Evolutionary conservation across 2,888 invertebrate species (phyloP), one percentile per base, ranked within the genome.

Genomic region (Frankliniella intonsa): DNA sequence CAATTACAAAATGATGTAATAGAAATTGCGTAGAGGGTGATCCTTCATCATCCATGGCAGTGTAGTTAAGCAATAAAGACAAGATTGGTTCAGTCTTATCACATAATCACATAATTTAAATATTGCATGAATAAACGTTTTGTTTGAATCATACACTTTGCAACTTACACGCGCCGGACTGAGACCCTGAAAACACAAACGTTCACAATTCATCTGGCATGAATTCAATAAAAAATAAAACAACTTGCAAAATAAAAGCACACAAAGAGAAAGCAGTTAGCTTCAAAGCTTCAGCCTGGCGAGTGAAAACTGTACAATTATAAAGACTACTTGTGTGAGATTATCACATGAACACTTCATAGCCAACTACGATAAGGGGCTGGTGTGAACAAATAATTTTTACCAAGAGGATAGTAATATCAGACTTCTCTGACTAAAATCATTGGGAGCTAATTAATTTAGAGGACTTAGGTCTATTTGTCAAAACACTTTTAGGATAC

Each of bases 21-120:
- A 76, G 22, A 76, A 76, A 76, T 76, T 25, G 25, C 69, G 12
- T 12, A 76, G 25, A 69, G 25, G 69, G 69, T 76, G 25, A 69
- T 69, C 12, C 25, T 76, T 76, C 25, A 25, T 25, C 69, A 76
- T 76, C 69, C 69, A 76, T 76, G 69, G 69, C 69, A 76, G 69
- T 76, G 69, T 25, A 76, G 69, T 76, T 76, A 76, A 22, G 69
- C 69, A 76, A 25, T 22, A 76, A 76, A 76, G 69, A 76, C 69
- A 76, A 76, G 69, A 76, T 76, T 76, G 69, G 25, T 76, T 76
- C 69, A 76, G 69, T 76, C 69, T 76, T 76, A 76, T 76, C 69
- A 76, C 69, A 76, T 25, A 76, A 76, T 76, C 69, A 76, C 69
- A 76, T 76, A 69, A 76, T 76, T 76, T 76, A 76, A 76, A 76